Conservation (phyloP, 2,888 invertebrate genomes). For the Dugesia japonica region DNA sequence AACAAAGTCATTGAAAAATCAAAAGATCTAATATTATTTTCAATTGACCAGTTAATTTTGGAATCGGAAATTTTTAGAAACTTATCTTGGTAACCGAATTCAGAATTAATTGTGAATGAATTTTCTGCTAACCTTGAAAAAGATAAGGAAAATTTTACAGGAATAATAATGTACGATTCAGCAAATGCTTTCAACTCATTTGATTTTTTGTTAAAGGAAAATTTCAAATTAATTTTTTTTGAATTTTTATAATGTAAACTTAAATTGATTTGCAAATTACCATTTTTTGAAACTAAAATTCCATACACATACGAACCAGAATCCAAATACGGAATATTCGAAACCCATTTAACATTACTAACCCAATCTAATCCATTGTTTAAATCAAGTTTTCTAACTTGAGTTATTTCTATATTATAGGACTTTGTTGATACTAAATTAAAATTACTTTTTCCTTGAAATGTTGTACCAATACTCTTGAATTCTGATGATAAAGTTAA, state of each 20-base stretch:
- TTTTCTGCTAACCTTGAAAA: background rate
- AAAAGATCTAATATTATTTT: background rate
- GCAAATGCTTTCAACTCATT: background rate
- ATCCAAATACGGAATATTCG: background rate
- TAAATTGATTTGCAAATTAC: background rate
- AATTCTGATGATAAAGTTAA: background rate
- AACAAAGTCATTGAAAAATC: background rate
- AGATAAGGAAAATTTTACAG: background rate
- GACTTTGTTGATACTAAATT: background rate
- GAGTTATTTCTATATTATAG: background rate
- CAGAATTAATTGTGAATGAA: background rate
- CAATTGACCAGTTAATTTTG: background rate
- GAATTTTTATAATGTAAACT: background rate
- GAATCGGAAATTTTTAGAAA: background rate
- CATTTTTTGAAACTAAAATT: background rate
- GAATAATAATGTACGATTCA: background rate
- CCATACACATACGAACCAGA: background rate
- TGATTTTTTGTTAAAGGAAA: background rate
- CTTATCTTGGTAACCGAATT: background rate
- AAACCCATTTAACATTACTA: background rate
- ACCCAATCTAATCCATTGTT: background rate
- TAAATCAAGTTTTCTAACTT: background rate
- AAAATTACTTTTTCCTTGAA: slow-evolving; percentile 12
- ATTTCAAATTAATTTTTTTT: background rate
- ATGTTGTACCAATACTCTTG: background rate